Evolutionary conservation across 1,140 invertebrate genomes (phyloP), one percentile per base, ranked within the genome.

Genomic region (Drosophila orena): DNA sequence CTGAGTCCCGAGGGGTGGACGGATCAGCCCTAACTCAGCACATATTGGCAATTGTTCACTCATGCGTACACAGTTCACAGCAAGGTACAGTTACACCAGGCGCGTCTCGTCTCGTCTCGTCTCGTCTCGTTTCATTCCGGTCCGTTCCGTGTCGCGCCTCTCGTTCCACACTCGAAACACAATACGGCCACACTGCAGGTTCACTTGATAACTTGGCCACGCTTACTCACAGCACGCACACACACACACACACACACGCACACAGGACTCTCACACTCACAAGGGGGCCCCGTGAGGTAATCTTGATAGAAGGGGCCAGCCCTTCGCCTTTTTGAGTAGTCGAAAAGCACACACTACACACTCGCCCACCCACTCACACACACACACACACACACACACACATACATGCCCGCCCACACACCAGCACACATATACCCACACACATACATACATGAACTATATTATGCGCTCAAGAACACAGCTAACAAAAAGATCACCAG

Each of bases 361-460:
- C 60, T 56, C 62, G 55, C 69, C n/a, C 53, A 46, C 60, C 56
- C n/a, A n/a, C n/a, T n/a, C n/a, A n/a, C n/a, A n/a, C n/a, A n/a
- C 62, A 58, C 59, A n/a, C 53, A 42, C 46, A 54, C 46, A 57
- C 42, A 62, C 61, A 58, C 37, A 55, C 53, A 58, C 34, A 78
- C 52, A 65, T 50, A 22, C 46, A 30, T 42, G 15, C 47, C 42
- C 56, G 61, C 68, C 35, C 50, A 40, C 56, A 58, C 46, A 49
- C 53, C 47, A 46, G 34, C 47, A 56, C 56, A 37, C 52, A 54
- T 44, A 58, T 30, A 50, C 77, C 44, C 52, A 78, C 55, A 56
- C 71, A 56, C 71, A 80, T 53, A 56, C 71, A 80, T 53, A 78
- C 65, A 59, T 71, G 42, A 69, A 70, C 20, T 70, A 54, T 70